phyloP scores from a whole-genome alignment of 1,140 invertebrate species.

The Drosophila carrolli region DNA sequence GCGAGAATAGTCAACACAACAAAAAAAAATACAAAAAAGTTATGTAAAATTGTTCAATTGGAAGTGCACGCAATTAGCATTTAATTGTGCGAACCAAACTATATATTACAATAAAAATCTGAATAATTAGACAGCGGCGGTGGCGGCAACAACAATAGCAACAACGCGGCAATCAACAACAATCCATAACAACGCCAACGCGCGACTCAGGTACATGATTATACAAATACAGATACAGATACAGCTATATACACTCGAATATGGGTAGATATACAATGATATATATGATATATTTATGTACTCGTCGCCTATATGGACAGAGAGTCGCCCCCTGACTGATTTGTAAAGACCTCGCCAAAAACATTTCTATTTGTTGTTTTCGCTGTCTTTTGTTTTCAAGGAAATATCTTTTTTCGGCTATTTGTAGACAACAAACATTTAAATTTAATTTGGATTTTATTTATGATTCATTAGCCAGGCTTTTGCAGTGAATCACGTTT shows the following conservation, averaged over 20 bases:
- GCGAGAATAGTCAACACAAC: neutral
- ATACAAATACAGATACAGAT: slow-evolving; percentile 22
- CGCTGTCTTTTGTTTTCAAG: slow-evolving; percentile 29
- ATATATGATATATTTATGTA: slow-evolving; percentile 1
- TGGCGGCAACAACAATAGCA: slow-evolving; percentile 22
- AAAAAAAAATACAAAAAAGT: slow-evolving; percentile 26
- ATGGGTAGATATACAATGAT: slow-evolving; percentile 8
- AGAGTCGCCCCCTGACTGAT: slow-evolving; percentile 33
- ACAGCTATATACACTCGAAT: slow-evolving; percentile 16
- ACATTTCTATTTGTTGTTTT: slow-evolving; percentile 31
- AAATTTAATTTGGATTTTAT: slow-evolving; percentile 21
- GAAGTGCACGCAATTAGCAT: slow-evolving; percentile 61
- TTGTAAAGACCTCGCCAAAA: slow-evolving; percentile 45
- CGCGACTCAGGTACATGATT: slow-evolving; percentile 39
- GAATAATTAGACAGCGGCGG: slow-evolving; percentile 45
- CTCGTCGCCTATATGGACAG: slow-evolving; percentile 22
- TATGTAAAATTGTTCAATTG: slow-evolving; percentile 51
- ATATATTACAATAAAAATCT: slow-evolving; percentile 43
- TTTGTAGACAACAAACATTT: slow-evolving; percentile 27
- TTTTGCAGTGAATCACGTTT: slow-evolving; percentile 26
- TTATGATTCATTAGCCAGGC: slow-evolving; percentile 24
- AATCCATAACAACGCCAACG: slow-evolving; percentile 50
- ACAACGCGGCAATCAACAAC: slow-evolving; percentile 29
- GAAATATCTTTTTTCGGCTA: slow-evolving; percentile 13
- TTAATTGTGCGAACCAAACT: slow-evolving; percentile 72